These are phyloP conservation scores for Saccostrea echinata DNA, from an alignment of 1,140 invertebrate genomes.

Conservation along the genomic window DNA sequence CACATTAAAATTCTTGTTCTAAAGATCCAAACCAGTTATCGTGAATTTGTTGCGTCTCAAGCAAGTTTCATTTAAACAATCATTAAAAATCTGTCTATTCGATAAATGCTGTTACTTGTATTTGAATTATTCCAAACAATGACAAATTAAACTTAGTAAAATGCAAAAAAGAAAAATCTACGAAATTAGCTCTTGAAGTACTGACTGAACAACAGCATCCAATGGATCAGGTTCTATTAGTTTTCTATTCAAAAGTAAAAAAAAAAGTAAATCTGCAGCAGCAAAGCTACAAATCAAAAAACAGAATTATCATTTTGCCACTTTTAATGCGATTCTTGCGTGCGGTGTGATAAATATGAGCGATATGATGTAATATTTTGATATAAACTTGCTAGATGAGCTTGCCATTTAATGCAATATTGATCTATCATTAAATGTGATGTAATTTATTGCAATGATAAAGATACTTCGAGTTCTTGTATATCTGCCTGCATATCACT, in stretches of 20 bases:
- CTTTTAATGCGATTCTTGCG: slow-evolving; percentile 8
- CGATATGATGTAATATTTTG: slow-evolving; percentile 30
- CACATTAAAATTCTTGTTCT: not conserved
- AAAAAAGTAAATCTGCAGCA: not conserved
- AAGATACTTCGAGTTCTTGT: not conserved
- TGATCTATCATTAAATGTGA: slow-evolving; percentile 2
- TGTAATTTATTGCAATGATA: slow-evolving; percentile 3
- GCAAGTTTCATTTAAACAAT: not conserved
- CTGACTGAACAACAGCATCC: too few relatives aligned
- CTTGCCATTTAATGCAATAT: slow-evolving; percentile 16
- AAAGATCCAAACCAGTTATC: not conserved
- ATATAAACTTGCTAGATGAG: slow-evolving; percentile 4
- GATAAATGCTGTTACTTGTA: not conserved
- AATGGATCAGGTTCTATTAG: not conserved
- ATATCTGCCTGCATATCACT: too few relatives aligned
- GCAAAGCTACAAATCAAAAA: not conserved
- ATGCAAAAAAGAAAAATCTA: not conserved
- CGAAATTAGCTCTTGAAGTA: too few relatives aligned
- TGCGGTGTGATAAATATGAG: slow-evolving; percentile 1
- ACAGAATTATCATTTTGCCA: not conserved
- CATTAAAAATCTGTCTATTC: not conserved
- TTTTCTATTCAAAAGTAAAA: slow-evolving; percentile 2
- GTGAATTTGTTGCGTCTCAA: not conserved
- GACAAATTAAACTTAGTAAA: not conserved
- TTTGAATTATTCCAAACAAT: not conserved